Evolutionary conservation across 2,888 invertebrate genomes (phyloP).

Genomic region (Aporophyla lueneburgensis): DNA sequence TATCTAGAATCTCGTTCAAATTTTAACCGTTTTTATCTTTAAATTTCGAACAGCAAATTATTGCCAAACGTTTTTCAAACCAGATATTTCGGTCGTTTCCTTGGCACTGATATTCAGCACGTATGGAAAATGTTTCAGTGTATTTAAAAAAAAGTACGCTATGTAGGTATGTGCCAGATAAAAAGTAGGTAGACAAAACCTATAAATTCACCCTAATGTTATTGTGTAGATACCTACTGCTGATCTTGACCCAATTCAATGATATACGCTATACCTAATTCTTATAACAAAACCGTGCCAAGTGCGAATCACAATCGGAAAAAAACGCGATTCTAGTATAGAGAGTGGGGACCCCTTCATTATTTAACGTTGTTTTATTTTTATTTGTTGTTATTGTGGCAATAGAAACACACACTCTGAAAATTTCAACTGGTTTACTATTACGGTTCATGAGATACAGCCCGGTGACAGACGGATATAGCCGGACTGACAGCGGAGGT

Average conservation of each 20-base stretch:
- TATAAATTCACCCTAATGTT: conserved; percentile 31
- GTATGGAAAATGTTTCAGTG: conserved; percentile 11
- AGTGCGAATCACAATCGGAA: too few relatives aligned
- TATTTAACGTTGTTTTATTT: too few relatives aligned
- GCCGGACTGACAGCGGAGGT: too few relatives aligned
- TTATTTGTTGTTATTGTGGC: too few relatives aligned
- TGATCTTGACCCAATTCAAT: conserved; percentile 45
- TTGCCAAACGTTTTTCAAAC: conserved; percentile 10
- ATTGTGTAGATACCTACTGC: not conserved
- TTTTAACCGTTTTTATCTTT: not conserved
- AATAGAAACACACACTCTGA: too few relatives aligned
- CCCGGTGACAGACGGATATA: too few relatives aligned
- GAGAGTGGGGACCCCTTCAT: too few relatives aligned
- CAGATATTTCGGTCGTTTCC: conserved; percentile 45
- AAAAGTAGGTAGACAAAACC: conserved; percentile 13
- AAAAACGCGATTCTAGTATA: too few relatives aligned
- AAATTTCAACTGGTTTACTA: too few relatives aligned
- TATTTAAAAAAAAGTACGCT: conserved; percentile 1
- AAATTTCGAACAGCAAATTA: not conserved
- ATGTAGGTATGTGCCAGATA: conserved; percentile 10
- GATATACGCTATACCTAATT: not conserved
- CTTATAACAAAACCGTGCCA: not conserved
- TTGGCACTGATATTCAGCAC: conserved; percentile 58
- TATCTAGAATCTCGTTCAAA: not conserved
- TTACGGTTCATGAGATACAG: too few relatives aligned